A percentile compares a stretch with the other conserved stretches of the same genome.
Evolutionary conservation across 2,797 vertebrate genomes (phyloP).

Genomic region (Typhlichthys subterraneus): DNA sequence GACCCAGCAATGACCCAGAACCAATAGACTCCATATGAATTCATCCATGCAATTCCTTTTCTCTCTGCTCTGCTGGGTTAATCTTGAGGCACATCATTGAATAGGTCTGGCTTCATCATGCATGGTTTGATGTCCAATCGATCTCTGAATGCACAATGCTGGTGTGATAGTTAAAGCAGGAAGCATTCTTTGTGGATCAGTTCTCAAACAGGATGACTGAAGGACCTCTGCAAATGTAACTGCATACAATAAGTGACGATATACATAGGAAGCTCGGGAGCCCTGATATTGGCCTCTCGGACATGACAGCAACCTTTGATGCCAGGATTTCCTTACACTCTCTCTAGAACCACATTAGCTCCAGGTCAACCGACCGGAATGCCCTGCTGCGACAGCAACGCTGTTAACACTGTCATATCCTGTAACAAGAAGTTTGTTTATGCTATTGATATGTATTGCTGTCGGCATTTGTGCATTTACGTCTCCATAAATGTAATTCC

Average conservation of each 20-base stretch:
- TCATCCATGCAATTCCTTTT: conserved; percentile 17
- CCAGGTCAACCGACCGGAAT: conserved; percentile 54
- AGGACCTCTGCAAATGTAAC: conserved; percentile 31
- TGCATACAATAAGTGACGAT: conserved; percentile 18
- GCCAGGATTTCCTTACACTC: conserved; percentile 32
- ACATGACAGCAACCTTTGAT: conserved; percentile 25
- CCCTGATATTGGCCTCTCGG: conserved; percentile 18
- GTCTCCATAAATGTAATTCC: conserved; percentile 33
- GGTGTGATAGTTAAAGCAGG: conserved; percentile 35
- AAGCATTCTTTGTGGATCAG: conserved; percentile 43
- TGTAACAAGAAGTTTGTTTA: conserved; percentile 55
- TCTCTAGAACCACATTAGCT: conserved; percentile 43
- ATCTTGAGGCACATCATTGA: not conserved
- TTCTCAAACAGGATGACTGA: conserved; percentile 48
- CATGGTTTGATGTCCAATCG: conserved; percentile 46
- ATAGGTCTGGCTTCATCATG: conserved; percentile 10
- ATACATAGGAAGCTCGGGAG: conserved; percentile 28
- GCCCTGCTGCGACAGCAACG: conserved; percentile 20
- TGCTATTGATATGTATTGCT: conserved; percentile 46
- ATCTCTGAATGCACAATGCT: conserved; percentile 50
- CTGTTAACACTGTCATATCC: conserved; percentile 41
- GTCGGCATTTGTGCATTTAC: conserved; percentile 48
- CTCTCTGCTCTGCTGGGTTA: conserved; percentile 6
- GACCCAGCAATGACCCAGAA: conserved; percentile 49
- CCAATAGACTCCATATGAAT: conserved; percentile 39